Conservation (phyloP, 2,888 invertebrate genomes). For the Julus scanicus region DNA sequence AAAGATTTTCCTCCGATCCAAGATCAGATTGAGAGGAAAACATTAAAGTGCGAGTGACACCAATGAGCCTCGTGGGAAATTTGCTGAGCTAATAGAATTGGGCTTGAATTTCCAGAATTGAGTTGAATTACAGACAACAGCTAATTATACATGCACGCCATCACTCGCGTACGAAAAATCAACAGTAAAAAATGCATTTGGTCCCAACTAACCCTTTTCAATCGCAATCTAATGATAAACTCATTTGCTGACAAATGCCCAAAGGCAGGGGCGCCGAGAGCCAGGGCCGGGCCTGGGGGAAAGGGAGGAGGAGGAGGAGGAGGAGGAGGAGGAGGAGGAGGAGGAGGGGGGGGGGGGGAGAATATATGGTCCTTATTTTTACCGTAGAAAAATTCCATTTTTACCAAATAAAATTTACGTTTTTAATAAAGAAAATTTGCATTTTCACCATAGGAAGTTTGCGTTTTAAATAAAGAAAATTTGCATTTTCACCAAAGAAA, state of each 20-base stretch:
- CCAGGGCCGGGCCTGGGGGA: too few relatives aligned
- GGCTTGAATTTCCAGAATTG: background rate
- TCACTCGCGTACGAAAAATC: background rate
- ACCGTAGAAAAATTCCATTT: too few relatives aligned
- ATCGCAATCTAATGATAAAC: background rate
- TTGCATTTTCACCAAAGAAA: too few relatives aligned
- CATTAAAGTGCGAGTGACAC: background rate
- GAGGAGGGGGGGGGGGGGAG: too few relatives aligned
- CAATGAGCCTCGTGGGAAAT: conserved; percentile 1
- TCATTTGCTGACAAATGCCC: background rate
- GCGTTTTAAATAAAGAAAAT: too few relatives aligned
- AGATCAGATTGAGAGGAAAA: conserved; percentile 1
- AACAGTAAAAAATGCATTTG: background rate
- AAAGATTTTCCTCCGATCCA: background rate
- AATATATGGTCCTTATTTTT: too few relatives aligned
- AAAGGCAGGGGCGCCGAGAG: too few relatives aligned
- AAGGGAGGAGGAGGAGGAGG: too few relatives aligned
- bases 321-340: too few relatives aligned
- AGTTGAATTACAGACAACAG: conserved; percentile 1
- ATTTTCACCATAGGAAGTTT: too few relatives aligned
- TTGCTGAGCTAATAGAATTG: conserved; percentile 1
- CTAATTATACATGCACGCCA: background rate
- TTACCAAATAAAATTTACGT: too few relatives aligned
- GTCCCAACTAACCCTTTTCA: background rate
- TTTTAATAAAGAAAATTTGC: too few relatives aligned